Evolutionary conservation across 2,888 invertebrate species (phyloP), one percentile per base, ranked within the genome.

Genomic region (Sclerodermus sp.): DNA sequence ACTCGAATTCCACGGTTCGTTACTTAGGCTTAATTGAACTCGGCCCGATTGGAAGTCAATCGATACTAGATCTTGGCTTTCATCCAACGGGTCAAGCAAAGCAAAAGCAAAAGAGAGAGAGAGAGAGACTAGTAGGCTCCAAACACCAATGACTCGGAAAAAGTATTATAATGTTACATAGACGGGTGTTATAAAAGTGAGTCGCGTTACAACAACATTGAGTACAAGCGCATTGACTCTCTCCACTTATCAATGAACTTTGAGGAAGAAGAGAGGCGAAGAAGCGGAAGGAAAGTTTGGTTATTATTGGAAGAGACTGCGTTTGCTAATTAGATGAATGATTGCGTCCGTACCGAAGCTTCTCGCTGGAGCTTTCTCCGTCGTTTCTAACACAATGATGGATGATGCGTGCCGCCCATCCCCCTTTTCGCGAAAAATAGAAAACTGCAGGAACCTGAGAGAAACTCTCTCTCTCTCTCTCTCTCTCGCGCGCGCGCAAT

Each of bases 331-430:
- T 55, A 55, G 51, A 45, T 40, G 36, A 17, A n/a, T n/a, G 40
- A 53, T 47, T 18, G 45, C 44, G 42, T 29, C 47, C 32, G 42
- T 23, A 42, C 37, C 36, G 38, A 30, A 29, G 47, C 30, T 47
- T 50, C 57, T 51, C 49, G 31, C 50, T 55, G 51, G 50, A 52
- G 42, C 47, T 54, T 55, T 45, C 51, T 47, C 46, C 49, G 51
- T 61, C 62, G 62, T 60, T 68, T 68, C 23, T 23, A 23, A 67
- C 64, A 70, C 69, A 68, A 60, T 70, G 69, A 70, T 57, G 58
- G 66, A 69, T 71, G 70, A 58, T 49, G 49, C 52, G 57, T 42
- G 54, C 60, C 58, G 61, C 68, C 69, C 58, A 68, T 70, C 70
- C 52, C 47, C 57, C 40, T 38, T 42, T 49, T 46, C 44, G 42